Conservation (phyloP, 2,113 vertebrate genomes). For the Psophia crepitans region DNA sequence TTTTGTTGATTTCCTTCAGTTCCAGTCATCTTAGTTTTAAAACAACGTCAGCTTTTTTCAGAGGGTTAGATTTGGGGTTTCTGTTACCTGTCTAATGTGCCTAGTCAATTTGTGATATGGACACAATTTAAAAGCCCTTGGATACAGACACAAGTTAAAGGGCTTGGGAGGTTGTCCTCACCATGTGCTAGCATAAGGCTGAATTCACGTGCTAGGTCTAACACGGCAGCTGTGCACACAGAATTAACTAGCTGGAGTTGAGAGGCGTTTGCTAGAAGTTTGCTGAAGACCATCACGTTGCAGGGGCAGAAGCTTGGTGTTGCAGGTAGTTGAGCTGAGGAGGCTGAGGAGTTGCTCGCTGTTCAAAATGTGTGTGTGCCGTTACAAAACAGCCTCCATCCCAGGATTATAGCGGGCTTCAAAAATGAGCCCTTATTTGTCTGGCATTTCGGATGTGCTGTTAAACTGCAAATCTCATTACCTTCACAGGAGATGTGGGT, state of each 20-base stretch:
- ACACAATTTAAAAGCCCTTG: background rate
- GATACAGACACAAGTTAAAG: background rate
- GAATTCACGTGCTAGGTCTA: background rate
- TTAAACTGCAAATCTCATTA: slow-evolving; percentile 26
- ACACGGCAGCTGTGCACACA: background rate
- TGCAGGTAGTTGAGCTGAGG: background rate
- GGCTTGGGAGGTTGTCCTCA: background rate
- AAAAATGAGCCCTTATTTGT: background rate
- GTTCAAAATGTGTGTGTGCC: background rate
- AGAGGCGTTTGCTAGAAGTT: background rate
- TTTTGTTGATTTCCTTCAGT: background rate
- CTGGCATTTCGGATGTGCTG: background rate
- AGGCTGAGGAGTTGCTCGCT: background rate
- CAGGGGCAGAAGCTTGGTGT: background rate
- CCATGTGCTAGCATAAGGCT: background rate
- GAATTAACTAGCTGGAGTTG: background rate
- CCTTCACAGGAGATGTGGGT: background rate
- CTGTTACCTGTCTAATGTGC: background rate
- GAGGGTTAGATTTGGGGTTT: background rate
- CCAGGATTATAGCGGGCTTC: background rate
- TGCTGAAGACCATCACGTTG: background rate
- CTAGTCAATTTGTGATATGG: background rate
- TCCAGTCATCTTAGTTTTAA: background rate
- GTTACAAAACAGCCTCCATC: background rate
- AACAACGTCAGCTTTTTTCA: background rate